Percentiles rank a stretch among this genome's conserved stretches.
These are phyloP conservation scores for Stramonita haemastoma DNA, from an alignment of 2,888 invertebrate species.

Conservation along the genomic window DNA sequence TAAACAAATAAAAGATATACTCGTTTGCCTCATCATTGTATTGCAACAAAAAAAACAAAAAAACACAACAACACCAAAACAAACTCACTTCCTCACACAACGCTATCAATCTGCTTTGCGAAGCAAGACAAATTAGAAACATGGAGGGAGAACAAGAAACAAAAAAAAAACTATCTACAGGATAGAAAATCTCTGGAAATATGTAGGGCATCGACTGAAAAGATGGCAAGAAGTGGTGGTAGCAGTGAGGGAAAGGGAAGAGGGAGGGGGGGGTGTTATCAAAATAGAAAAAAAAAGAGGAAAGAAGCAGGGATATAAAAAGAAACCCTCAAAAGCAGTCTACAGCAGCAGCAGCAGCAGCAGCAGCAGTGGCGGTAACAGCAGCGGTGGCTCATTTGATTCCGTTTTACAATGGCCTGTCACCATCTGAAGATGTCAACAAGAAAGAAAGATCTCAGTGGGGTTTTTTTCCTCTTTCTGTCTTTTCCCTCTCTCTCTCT, in stretches of 20 bases:
- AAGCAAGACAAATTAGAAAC: no score
- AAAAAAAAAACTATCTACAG: no score
- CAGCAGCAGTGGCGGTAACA: not conserved
- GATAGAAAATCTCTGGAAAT: no score
- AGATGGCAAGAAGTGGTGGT: not conserved
- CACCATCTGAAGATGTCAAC: not conserved
- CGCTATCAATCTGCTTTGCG: no score
- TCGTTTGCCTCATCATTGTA: no score
- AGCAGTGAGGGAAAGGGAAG: not conserved
- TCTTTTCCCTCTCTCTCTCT: not conserved
- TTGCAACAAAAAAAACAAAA: no score
- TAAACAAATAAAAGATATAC: no score
- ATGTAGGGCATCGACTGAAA: not conserved
- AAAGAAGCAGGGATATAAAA: not conserved
- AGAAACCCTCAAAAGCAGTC: not conserved
- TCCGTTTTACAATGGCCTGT: not conserved
- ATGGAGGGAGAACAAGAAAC: no score
- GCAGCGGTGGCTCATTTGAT: not conserved
- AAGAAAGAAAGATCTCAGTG: not conserved
- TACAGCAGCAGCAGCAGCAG: not conserved
- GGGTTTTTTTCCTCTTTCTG: no score
- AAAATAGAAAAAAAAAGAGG: not conserved
- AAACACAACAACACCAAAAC: no score
- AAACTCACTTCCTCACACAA: no score
- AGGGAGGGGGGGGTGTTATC: not conserved